phyloP scores from a whole-genome alignment of 2,113 vertebrate genomes.

The Eolophus roseicapilla region DNA sequence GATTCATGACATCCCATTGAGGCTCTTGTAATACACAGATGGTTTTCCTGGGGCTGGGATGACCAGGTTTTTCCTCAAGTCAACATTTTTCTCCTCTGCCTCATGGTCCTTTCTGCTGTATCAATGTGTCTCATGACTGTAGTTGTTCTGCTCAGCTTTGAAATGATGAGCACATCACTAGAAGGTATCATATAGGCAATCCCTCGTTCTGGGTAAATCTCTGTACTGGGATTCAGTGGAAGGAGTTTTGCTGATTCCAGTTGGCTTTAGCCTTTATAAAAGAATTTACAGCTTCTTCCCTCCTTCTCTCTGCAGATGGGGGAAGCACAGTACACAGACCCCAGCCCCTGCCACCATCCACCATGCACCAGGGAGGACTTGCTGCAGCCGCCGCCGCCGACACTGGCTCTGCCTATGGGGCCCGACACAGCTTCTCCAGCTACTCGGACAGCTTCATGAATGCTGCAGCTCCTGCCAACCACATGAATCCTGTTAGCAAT shows the following conservation, averaged over 20 bases:
- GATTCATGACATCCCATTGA: not conserved
- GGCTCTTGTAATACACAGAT: not conserved
- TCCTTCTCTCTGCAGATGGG: constrained; percentile 78
- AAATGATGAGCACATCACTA: not conserved
- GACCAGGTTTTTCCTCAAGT: not conserved
- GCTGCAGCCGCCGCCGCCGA: constrained; percentile 73
- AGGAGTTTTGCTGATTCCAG: not conserved
- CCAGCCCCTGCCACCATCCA: constrained; percentile 94
- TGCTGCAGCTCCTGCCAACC: constrained; percentile 89
- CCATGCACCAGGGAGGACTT: constrained; percentile 97
- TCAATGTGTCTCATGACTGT: fast-evolving
- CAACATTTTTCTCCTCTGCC: not conserved
- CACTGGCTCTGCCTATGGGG: constrained; percentile 88
- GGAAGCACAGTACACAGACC: constrained; percentile 94
- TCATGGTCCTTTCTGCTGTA: not conserved
- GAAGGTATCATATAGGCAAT: not conserved
- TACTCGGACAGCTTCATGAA: constrained; percentile 99
- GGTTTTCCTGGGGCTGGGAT: not conserved
- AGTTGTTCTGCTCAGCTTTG: not conserved
- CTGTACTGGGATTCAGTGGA: fast-evolving
- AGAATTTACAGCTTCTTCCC: fast-evolving
- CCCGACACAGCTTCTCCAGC: constrained; percentile 96
- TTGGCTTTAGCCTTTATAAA: not conserved
- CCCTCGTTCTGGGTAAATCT: not conserved
- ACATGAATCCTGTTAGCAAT: constrained; percentile 97